Percentiles rank a stretch among this genome's conserved stretches.
Evolutionary conservation across 2,888 invertebrate genomes (phyloP).

Genomic region (Macropis europaea): DNA sequence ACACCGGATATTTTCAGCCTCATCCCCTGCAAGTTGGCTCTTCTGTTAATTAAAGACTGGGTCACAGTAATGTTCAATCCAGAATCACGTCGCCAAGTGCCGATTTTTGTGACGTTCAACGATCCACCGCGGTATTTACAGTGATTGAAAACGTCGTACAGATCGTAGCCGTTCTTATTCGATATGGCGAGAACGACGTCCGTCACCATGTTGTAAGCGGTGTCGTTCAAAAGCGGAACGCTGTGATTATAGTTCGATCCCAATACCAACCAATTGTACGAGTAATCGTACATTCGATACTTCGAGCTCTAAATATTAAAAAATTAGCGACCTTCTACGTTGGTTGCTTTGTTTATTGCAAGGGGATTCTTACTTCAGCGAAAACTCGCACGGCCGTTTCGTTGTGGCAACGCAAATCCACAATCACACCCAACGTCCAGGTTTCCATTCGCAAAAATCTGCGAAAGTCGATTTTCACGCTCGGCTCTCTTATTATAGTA

Average conservation of each 20-base stretch:
- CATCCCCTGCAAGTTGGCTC: constrained; percentile 69
- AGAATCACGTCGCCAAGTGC: constrained; percentile 55
- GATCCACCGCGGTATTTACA: constrained; percentile 65
- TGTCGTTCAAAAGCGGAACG: constrained; percentile 60
- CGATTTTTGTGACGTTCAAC: constrained; percentile 67
- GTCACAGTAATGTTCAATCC: constrained; percentile 61
- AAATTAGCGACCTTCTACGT: neutral
- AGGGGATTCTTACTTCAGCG: constrained; percentile 38
- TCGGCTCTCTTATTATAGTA: constrained; percentile 56
- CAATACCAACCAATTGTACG: constrained; percentile 69
- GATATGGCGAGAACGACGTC: constrained; percentile 63
- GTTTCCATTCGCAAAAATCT: constrained; percentile 53
- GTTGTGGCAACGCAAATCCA: constrained; percentile 65
- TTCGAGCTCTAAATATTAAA: constrained; percentile 51
- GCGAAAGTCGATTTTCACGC: constrained; percentile 43
- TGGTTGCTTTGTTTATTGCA: neutral
- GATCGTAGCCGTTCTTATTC: constrained; percentile 43
- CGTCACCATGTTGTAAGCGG: constrained; percentile 64
- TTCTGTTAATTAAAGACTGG: constrained; percentile 61
- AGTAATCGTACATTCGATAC: constrained; percentile 62
- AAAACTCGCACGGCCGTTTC: constrained; percentile 40
- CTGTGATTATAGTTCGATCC: constrained; percentile 57
- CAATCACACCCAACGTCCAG: constrained; percentile 62
- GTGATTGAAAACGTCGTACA: constrained; percentile 70
- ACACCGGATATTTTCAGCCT: constrained; percentile 64